phyloP scores from a whole-genome alignment of 2,888 invertebrate species.

The Diarsia rubi region DNA sequence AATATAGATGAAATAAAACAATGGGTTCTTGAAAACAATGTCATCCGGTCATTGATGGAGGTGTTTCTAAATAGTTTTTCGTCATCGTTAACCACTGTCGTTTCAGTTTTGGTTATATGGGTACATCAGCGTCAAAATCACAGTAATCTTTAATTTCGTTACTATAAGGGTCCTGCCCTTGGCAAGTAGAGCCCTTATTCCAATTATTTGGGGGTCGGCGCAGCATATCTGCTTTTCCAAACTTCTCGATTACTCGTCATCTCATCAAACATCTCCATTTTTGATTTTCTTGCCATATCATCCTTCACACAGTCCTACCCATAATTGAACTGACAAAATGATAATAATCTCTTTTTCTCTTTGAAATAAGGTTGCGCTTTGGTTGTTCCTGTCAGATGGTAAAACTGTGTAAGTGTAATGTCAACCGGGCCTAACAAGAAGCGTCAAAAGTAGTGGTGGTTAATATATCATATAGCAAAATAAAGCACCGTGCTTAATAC shows the following conservation, averaged over 20 bases:
- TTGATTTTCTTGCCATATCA: not conserved
- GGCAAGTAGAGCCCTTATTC: too few relatives aligned
- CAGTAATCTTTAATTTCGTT: not conserved
- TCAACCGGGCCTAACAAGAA: constrained; percentile 71
- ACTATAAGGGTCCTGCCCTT: not conserved
- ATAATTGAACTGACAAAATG: not conserved
- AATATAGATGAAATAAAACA: constrained; percentile 49
- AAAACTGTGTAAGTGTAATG: constrained; percentile 5
- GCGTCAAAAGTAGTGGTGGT: constrained; percentile 76
- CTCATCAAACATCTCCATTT: not conserved
- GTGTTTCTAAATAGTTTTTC: constrained; percentile 46
- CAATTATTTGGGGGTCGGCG: not conserved
- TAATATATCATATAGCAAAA: too few relatives aligned
- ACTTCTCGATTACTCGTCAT: not conserved
- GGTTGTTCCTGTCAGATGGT: not conserved
- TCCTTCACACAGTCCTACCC: not conserved
- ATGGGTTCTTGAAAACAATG: constrained; percentile 48
- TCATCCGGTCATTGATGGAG: constrained; percentile 50
- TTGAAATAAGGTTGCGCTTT: not conserved
- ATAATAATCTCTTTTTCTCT: not conserved
- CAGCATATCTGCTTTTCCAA: not conserved
- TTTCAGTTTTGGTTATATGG: not conserved
- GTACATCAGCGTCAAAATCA: too few relatives aligned
- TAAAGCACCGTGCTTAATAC: too few relatives aligned
- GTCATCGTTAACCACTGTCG: constrained; percentile 3